Evolutionary conservation across 2,888 invertebrate species (phyloP), one percentile per base, ranked within the genome.

Genomic region (Sphecodes monilicornis): DNA sequence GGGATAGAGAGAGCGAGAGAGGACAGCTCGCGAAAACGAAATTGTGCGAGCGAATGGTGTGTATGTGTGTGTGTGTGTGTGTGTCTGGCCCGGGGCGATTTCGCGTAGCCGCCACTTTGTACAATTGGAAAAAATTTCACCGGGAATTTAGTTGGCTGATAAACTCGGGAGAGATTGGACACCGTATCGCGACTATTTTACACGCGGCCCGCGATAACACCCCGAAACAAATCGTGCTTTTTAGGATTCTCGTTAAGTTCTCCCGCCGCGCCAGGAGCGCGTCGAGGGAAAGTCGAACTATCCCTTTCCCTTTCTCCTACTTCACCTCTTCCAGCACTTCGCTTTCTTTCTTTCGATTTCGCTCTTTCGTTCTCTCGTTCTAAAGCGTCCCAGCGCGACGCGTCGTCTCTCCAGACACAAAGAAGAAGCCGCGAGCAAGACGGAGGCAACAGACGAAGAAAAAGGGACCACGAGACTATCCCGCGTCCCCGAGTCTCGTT

Each of bases 371-470:
- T 29, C 18, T 29, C 64, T 8, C 64, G 32, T 32, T 57, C 26
- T 26, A 57, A 57, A 64, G 64, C 18, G 32, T 16, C 11, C 29
- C 29, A 29, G 1, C 26, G 22, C 50, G 22, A 8, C 22, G 54
- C 77, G 76, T 81, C 66, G 77, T 76, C 46, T 22, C 26, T 46
- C 29, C 79, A 82, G 84, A 85, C 87, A 82, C 87, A 85, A 85
- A 87, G 85, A 78, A 71, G 77, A 54, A 54, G 69, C 69, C 16
- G 60, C 70, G 66, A 36, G 36, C 66, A 36, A 22, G 66, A 66
- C 36, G 36, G 57, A 72, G 46, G n/a, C 29, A 50, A n/a, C 32
- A 68, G 70, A 36, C 54, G 71, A 64, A 13, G 66, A 54, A 22
- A 29, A 82, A 66, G 80, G 80, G 76, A 78, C 70, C 70, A 43